Conservation (phyloP, 2,797 vertebrate species). For the Bryconaethiops microstoma region DNA sequence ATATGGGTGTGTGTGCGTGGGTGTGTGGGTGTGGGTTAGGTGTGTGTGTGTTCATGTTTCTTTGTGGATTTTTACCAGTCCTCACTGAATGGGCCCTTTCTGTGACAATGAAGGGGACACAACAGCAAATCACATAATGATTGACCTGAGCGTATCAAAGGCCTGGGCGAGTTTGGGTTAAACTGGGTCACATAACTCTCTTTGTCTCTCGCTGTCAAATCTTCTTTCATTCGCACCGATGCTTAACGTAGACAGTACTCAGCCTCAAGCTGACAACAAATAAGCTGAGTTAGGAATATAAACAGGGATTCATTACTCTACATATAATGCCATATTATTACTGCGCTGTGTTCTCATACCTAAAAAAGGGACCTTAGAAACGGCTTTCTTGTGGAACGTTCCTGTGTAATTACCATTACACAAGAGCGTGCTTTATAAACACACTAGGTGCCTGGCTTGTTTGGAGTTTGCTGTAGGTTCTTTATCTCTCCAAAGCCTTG, state of each 20-base stretch:
- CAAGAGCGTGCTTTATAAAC: constrained; percentile 27
- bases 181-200: constrained; percentile 50
- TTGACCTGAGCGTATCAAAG: constrained; percentile 62
- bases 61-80: constrained; percentile 61
- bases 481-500: constrained; percentile 8
- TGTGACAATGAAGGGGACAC: constrained; percentile 57
- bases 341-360: background rate
- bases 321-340: constrained; percentile 34
- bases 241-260: constrained; percentile 32
- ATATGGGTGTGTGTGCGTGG: constrained; percentile 51
- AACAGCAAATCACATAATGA: constrained; percentile 66
- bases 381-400: constrained; percentile 18
- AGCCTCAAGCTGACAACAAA: constrained; percentile 53
- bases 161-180: constrained; percentile 64
- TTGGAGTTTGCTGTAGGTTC: constrained; percentile 31
- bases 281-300: constrained; percentile 62
- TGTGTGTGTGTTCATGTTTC: constrained; percentile 40
- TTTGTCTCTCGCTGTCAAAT: constrained; percentile 60
- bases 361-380: background rate
- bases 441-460: constrained; percentile 26
- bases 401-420: constrained; percentile 26
- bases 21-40: constrained; percentile 38
- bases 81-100: constrained; percentile 58
- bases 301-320: constrained; percentile 48
- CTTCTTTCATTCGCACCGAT: constrained; percentile 47